Percentiles rank a stretch among this genome's conserved stretches.
phyloP scores from a whole-genome alignment of 2,888 invertebrate species.

The Callinectes sapidus region DNA sequence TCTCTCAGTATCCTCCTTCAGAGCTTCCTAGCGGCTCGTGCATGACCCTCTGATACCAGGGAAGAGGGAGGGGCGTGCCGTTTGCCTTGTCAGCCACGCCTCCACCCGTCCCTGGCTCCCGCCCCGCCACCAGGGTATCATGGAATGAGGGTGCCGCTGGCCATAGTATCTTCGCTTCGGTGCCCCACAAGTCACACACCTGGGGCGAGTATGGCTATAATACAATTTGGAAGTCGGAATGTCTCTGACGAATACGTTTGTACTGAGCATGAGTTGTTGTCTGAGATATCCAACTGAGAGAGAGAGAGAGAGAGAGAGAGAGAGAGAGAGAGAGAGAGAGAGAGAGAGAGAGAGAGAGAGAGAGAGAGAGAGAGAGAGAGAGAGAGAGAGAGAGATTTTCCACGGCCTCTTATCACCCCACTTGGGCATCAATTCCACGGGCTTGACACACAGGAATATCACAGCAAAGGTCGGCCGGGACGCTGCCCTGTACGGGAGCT shows the following conservation, averaged over 20 bases:
- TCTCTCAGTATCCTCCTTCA: background rate
- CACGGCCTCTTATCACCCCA: conserved; percentile 22
- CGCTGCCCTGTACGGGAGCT: conserved; percentile 7
- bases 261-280: background rate
- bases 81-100: background rate
- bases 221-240: background rate
- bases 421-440: background rate
- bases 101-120: background rate
- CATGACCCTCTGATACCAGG: background rate
- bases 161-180: background rate
- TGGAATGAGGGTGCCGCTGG: background rate
- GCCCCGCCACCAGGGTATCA: background rate
- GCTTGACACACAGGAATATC: conserved; percentile 36
- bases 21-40: background rate
- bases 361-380: background rate
- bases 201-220: background rate
- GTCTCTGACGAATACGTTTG: conserved; percentile 27
- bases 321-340: conserved; percentile 10
- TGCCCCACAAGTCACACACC: background rate
- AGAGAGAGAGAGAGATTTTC: background rate
- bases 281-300: background rate
- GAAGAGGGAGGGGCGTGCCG: background rate
- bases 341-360: conserved; percentile 1
- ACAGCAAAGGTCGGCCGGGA: conserved; percentile 27
- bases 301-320: conserved; percentile 42